Base-by-base conservation (phyloP, 2,888 invertebrate species). In the Sphaerophoria taeniata region DNA sequence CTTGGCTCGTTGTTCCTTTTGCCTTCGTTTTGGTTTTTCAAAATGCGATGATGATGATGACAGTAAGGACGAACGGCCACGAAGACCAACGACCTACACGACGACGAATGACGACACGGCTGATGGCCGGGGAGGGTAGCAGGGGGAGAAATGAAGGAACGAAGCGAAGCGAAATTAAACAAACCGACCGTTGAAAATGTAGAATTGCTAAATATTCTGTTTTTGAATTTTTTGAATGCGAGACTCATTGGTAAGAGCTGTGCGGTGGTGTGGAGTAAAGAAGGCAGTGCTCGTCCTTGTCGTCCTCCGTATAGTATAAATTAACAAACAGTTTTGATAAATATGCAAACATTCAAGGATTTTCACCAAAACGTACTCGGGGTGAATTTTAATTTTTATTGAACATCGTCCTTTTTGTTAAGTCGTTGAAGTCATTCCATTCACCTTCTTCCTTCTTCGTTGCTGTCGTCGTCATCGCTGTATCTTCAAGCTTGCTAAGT, bases 301-400 rank as follows among this genome's bases (percentile, higher is more conserved):
- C 63, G 47, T 82, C 69, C 58, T 77, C 77, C 36, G 77, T n/a
- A n/a, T 49, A 70, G 85, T 70, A 85, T 85, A 85, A 85, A 85
- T 85, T 85, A 85, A 72, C 75, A 84, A 85, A 85, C 76, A 81
- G 73, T 85, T 85, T 85, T 85, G 85, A 85, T 85, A 85, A 85
- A 85, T 85, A 85, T 85, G 85, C 85, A 81, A 85, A 85, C 85
- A 85, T 85, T 85, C 85, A 73, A 73, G 85, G 85, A 85, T 81
- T 85, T 80, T 85, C 85, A 61, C 69, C 69, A n/a, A 49, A 85
- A 77, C 69, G 70, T 81, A 85, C 85, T 81, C 76, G 11, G 76
- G 76, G 81, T 85, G 85, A 85, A 85, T 85, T 85, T 85, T 85
- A 85, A 85, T 85, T 85, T 85, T 85, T 85, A 85, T 85, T 77